These are phyloP conservation scores for Reticulitermes speratus DNA, from an alignment of 1,140 invertebrate genomes.

Conservation along the genomic window DNA sequence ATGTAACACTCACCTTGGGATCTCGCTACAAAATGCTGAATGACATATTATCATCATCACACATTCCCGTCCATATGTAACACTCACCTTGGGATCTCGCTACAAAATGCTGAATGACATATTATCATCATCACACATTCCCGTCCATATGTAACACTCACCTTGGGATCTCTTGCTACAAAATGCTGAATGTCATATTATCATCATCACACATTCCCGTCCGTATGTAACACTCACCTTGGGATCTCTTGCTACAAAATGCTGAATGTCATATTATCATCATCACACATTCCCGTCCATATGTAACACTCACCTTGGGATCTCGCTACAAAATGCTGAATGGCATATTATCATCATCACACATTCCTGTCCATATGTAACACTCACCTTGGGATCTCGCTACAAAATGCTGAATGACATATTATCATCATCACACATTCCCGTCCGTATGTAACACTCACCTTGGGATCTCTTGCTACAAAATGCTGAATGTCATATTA, in stretches of 20 bases:
- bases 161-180: slow-evolving; percentile 77
- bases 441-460: slow-evolving; percentile 34
- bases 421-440: too few species aligned
- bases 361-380: too few species aligned
- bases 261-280: too few species aligned
- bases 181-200: slow-evolving; percentile 56
- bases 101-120: slow-evolving; percentile 62
- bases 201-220: too few species aligned
- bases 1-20: slow-evolving; percentile 59
- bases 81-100: slow-evolving; percentile 71
- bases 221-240: slow-evolving; percentile 49
- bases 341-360: too few species aligned
- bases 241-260: slow-evolving; percentile 83
- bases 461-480: slow-evolving; percentile 77
- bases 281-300: too few species aligned
- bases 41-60: too few species aligned
- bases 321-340: slow-evolving; percentile 74
- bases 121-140: too few species aligned
- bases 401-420: slow-evolving; percentile 62
- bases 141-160: slow-evolving; percentile 34
- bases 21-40: slow-evolving; percentile 74
- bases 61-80: too few species aligned
- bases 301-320: slow-evolving; percentile 59
- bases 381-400: slow-evolving; percentile 71
- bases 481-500: slow-evolving; percentile 56